Percentiles rank a stretch among this genome's conserved stretches.
phyloP scores from a whole-genome alignment of 2,113 vertebrate species.

The Xenopus laevis region DNA sequence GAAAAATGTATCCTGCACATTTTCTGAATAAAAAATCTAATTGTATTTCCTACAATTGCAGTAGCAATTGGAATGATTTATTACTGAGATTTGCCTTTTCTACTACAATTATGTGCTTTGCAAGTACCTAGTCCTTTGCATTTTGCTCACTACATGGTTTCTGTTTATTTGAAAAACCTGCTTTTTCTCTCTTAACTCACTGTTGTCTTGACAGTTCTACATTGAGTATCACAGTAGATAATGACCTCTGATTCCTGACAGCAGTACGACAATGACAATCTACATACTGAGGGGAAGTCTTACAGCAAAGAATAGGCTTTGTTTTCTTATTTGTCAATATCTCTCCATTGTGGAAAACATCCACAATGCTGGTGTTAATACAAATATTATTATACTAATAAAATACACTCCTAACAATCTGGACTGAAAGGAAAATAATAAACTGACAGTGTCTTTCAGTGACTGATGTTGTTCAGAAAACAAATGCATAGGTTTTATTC shows the following conservation, averaged over 20 bases:
- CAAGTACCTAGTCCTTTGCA: not conserved
- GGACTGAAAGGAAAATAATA: too few relatives aligned
- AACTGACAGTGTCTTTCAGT: too few relatives aligned
- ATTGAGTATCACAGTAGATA: not conserved
- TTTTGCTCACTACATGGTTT: not conserved
- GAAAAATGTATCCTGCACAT: too few relatives aligned
- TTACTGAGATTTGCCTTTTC: not conserved
- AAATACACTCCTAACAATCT: too few relatives aligned
- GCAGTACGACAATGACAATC: not conserved
- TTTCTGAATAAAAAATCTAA: too few relatives aligned
- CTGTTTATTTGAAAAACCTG: not conserved
- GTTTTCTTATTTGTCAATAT: too few relatives aligned
- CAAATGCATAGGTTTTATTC: too few relatives aligned
- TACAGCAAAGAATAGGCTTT: not conserved
- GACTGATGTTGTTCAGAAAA: too few relatives aligned
- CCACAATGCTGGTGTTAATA: too few relatives aligned
- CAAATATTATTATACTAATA: too few relatives aligned
- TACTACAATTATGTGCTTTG: not conserved
- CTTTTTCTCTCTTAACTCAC: not conserved
- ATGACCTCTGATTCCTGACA: not conserved
- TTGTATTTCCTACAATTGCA: not conserved
- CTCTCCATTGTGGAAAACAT: too few relatives aligned
- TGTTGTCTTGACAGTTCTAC: not conserved
- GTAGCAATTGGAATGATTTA: not conserved
- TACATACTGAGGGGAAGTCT: not conserved